Percentiles rank a stretch among this genome's conserved stretches.
Conservation (phyloP, 2,888 invertebrate genomes). For the Drosophila mettleri region DNA sequence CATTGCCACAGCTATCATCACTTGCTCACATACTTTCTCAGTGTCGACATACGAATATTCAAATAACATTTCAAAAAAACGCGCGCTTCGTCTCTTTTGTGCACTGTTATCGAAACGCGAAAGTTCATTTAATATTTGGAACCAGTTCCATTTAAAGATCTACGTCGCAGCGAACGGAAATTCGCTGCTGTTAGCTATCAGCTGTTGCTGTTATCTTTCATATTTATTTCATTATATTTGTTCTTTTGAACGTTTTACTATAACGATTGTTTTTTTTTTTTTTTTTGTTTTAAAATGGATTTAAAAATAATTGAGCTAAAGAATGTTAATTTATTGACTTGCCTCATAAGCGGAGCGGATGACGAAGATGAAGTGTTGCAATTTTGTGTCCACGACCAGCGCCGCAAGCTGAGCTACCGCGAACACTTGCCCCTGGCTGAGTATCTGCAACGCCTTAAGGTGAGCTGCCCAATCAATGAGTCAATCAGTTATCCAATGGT, state of each 20-base stretch:
- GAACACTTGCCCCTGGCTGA: slow-evolving; percentile 39
- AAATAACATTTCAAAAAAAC: slow-evolving; percentile 9
- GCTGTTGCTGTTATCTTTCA: slow-evolving; percentile 17
- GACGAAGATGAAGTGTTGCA: not conserved
- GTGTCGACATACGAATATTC: no score
- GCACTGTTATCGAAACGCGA: slow-evolving; percentile 20
- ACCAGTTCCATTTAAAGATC: not conserved
- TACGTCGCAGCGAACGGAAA: not conserved
- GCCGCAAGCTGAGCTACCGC: slow-evolving; percentile 29
- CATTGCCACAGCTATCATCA: not conserved
- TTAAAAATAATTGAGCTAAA: slow-evolving; percentile 21
- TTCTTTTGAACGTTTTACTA: not conserved
- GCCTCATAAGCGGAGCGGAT: slow-evolving; percentile 1
- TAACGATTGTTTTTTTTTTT: not conserved
- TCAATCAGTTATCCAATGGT: not conserved
- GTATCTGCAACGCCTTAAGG: slow-evolving; percentile 50
- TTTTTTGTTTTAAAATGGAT: slow-evolving; percentile 26
- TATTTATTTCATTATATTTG: not conserved
- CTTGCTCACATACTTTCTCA: not conserved
- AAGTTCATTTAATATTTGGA: not conserved
- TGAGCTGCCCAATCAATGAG: not conserved
- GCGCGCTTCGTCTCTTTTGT: not conserved
- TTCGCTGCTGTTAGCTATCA: slow-evolving; percentile 5
- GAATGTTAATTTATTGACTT: slow-evolving; percentile 11
- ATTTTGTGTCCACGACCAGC: slow-evolving; percentile 33